Conservation (phyloP, 1,140 invertebrate genomes). For the Drosophila lowei region DNA sequence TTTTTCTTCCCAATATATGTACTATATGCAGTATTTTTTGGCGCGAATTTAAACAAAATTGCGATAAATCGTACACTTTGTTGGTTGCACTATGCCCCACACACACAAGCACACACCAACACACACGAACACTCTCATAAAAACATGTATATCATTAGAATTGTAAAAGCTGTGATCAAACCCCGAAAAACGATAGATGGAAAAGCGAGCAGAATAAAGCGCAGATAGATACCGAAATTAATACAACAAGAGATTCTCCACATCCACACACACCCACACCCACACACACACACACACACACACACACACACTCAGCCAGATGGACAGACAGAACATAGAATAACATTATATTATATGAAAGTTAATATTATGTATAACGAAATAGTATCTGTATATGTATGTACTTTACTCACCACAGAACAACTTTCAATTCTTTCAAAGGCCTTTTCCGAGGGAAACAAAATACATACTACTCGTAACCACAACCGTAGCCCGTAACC, state of each 20-base stretch:
- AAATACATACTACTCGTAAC: constrained; percentile 9
- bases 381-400: neutral
- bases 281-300: neutral
- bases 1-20: constrained; percentile 24
- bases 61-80: constrained; percentile 4
- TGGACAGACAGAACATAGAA: neutral
- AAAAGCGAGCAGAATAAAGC: constrained; percentile 18
- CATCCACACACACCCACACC: constrained; percentile 9
- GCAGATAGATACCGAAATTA: constrained; percentile 18
- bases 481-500: constrained; percentile 6
- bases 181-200: constrained; percentile 19
- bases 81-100: constrained; percentile 24
- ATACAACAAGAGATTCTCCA: constrained; percentile 27
- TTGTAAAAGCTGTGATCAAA: constrained; percentile 79
- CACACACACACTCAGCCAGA: constrained; percentile 12
- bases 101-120: constrained; percentile 17
- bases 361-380: neutral
- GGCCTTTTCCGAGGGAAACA: constrained; percentile 44
- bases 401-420: constrained; percentile 18
- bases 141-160: constrained; percentile 71
- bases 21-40: constrained; percentile 35
- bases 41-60: constrained; percentile 53
- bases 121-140: constrained; percentile 7
- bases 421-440: constrained; percentile 53
- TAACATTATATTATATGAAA: neutral